Evolutionary conservation across 2,888 invertebrate species (phyloP), one percentile per base, ranked within the genome.

Genomic region (Pseudanteris insignis): DNA sequence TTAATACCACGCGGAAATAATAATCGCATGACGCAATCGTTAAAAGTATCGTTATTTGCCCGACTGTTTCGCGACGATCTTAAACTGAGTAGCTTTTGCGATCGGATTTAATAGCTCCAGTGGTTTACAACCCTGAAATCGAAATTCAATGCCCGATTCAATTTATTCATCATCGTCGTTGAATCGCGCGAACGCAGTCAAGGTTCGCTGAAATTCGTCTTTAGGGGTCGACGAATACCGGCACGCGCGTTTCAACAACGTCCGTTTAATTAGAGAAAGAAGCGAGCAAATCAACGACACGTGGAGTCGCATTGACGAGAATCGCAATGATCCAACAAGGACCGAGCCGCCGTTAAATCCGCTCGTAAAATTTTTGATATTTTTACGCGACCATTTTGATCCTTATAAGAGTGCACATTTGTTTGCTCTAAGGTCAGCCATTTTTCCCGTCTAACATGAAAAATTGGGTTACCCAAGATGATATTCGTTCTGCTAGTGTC

Each of bases 291-390:
- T n/a, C n/a, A n/a, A n/a, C n/a, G n/a, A n/a, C n/a, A n/a, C n/a
- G n/a, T n/a, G n/a, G n/a, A n/a, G n/a, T n/a, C n/a, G n/a, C n/a
- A n/a, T n/a, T n/a, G n/a, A n/a, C n/a, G n/a, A n/a, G n/a, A n/a
- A n/a, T n/a, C n/a, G n/a, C n/a, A n/a, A n/a, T n/a, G n/a, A n/a
- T n/a, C n/a, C n/a, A n/a, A 18, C 18, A 18, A 18, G 18, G 4
- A 18, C 6, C 18, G 6, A 18, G 18, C 6, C 3, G 18, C 18
- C 32, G 13, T 32, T 13, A 43, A 30, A 32, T 32, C 24, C 24
- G 13, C 21, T 32, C 32, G 21, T 32, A 32, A 43, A 43, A 43
- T 0, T 43, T 43, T 43, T 43, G 30, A 30, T 43, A 43, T 32
- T 43, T 40, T 15, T 8, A 40, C 28, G 10, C 15, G 15, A 6